These are phyloP conservation scores for Camelus dromedarius DNA, from an alignment of 2,113 vertebrate species.

Conservation along the genomic window DNA sequence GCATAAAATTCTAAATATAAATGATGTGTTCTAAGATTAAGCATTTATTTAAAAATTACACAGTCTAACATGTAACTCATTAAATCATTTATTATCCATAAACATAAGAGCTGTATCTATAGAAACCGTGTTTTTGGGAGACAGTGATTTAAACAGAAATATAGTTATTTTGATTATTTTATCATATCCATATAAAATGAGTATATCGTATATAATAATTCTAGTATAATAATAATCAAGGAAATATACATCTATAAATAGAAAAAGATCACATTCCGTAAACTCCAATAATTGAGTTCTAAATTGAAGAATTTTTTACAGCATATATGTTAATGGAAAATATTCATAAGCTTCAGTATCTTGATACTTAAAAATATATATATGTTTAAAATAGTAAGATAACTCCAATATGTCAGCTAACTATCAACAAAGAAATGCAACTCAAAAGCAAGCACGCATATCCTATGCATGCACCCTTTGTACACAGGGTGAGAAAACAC, in stretches of 20 bases:
- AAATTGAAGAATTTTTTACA: constrained; percentile 13
- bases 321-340: neutral
- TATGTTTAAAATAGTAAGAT: constrained; percentile 6
- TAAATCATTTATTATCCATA: neutral
- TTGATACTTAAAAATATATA: constrained; percentile 45
- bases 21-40: neutral
- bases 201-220: neutral
- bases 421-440: constrained; percentile 4
- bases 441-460: neutral
- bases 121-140: neutral
- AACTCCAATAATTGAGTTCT: neutral
- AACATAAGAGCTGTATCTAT: neutral
- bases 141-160: constrained; percentile 1
- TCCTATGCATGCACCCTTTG: neutral
- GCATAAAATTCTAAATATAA: neutral
- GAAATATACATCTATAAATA: neutral
- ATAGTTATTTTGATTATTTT: neutral
- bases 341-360: neutral
- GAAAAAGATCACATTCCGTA: neutral
- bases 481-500: neutral
- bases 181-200: neutral
- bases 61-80: neutral
- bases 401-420: neutral
- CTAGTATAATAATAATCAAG: neutral
- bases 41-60: neutral